A percentile compares a stretch with the other conserved stretches of the same genome.
phyloP scores from a whole-genome alignment of 2,888 invertebrate genomes.

The Xestia sexstrigata region DNA sequence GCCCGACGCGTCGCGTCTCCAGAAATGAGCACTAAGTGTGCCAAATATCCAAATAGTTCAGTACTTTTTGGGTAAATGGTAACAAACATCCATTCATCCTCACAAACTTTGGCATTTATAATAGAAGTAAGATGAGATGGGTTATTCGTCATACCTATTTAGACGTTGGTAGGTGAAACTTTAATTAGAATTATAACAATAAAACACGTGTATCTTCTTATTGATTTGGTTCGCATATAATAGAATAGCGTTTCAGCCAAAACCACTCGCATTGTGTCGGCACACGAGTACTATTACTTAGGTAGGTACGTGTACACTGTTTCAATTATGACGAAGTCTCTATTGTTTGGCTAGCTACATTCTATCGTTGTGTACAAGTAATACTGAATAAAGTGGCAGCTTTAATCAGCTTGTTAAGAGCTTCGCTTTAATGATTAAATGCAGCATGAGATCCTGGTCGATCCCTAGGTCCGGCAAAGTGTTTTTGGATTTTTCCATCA shows the following conservation, averaged over 20 bases:
- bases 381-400: constrained; percentile 3
- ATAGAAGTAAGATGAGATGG: no score
- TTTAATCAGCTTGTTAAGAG: background rate
- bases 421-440: constrained; percentile 4
- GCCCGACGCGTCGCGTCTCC: no score
- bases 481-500: background rate
- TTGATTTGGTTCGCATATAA: background rate
- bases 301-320: constrained; percentile 19
- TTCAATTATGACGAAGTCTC: constrained; percentile 42
- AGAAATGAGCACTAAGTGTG: no score
- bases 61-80: background rate
- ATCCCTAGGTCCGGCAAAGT: background rate
- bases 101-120: no score
- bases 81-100: background rate
- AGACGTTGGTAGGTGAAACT: background rate
- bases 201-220: background rate
- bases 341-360: constrained; percentile 33
- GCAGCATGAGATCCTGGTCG: background rate
- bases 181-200: background rate
- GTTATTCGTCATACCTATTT: background rate
- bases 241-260: constrained; percentile 3
- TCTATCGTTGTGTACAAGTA: constrained; percentile 16
- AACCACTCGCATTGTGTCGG: constrained; percentile 25
- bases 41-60: background rate
- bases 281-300: constrained; percentile 24